phyloP scores from a whole-genome alignment of 2,797 vertebrate genomes.

The Artibeus jamaicensis region DNA sequence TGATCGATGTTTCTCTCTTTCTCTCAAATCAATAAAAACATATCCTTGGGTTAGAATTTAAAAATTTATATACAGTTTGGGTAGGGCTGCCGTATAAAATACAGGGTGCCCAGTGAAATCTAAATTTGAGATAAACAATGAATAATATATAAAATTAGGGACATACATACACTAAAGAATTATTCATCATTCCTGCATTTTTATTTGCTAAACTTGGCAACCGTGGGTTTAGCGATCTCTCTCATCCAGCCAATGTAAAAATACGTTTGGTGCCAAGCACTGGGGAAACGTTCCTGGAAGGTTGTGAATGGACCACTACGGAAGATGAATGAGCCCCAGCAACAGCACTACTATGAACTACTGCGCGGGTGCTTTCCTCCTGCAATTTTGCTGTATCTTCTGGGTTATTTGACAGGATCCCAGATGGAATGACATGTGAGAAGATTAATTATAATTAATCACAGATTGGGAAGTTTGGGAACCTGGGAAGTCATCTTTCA shows the following conservation, averaged over 20 bases:
- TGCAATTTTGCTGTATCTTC: slow-evolving; percentile 65
- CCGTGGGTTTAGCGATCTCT: background rate
- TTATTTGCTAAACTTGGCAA: background rate
- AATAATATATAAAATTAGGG: background rate
- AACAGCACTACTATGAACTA: slow-evolving; percentile 56
- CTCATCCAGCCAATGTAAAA: background rate
- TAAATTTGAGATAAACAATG: background rate
- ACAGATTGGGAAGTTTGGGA: background rate
- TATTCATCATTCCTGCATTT: background rate
- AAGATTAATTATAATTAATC: slow-evolving; percentile 60
- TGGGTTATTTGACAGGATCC: slow-evolving; percentile 32
- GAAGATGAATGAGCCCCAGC: slow-evolving; percentile 56
- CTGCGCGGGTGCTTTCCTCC: slow-evolving; percentile 61
- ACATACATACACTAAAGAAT: background rate
- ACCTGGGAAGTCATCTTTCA: slow-evolving; percentile 48
- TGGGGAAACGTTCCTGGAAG: background rate
- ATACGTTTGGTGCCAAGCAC: background rate
- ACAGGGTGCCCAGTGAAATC: background rate
- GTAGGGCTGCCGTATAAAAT: background rate
- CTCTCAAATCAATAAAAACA: background rate
- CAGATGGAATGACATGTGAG: slow-evolving; percentile 54
- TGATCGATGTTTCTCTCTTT: too few species aligned
- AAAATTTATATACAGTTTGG: background rate
- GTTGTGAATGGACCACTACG: slow-evolving; percentile 11
- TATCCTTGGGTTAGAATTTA: background rate